A percentile compares a stretch with the other conserved stretches of the same genome.
These are phyloP conservation scores for Diceros bicornis DNA, from an alignment of 2,797 vertebrate species.

Conservation along the genomic window DNA sequence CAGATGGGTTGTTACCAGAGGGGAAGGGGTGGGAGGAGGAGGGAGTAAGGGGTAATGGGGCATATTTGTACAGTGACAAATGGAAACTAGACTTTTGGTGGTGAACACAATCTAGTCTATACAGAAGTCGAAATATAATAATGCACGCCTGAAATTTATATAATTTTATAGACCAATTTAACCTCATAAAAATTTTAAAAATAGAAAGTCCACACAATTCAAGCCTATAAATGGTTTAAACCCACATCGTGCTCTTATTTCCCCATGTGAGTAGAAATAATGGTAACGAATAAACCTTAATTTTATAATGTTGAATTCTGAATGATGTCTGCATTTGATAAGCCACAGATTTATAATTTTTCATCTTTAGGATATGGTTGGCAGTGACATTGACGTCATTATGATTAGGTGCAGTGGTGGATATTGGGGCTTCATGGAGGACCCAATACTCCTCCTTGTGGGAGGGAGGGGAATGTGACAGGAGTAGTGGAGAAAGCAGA, in stretches of 20 bases:
- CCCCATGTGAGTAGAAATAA: background rate
- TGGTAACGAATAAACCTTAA: background rate
- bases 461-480: background rate
- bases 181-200: too few relatives aligned
- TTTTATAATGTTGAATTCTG: background rate
- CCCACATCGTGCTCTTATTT: background rate
- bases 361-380: background rate
- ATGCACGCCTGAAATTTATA: too few relatives aligned
- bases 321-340: background rate
- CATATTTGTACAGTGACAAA: too few relatives aligned
- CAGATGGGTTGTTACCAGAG: too few relatives aligned
- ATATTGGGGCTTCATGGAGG: background rate
- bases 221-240: background rate
- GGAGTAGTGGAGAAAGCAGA: background rate
- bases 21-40: too few relatives aligned
- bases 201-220: background rate
- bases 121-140: too few relatives aligned
- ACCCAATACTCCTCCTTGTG: background rate
- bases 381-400: background rate
- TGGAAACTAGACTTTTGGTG: too few relatives aligned
- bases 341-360: background rate
- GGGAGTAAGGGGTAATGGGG: too few relatives aligned
- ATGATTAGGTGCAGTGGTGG: background rate
- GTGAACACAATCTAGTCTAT: too few relatives aligned
- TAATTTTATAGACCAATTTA: too few relatives aligned